A percentile compares a stretch with the other conserved stretches of the same genome.
Evolutionary conservation across 23 tunicate species (phyloP).

Genomic region (Aplidium turbinatum): DNA sequence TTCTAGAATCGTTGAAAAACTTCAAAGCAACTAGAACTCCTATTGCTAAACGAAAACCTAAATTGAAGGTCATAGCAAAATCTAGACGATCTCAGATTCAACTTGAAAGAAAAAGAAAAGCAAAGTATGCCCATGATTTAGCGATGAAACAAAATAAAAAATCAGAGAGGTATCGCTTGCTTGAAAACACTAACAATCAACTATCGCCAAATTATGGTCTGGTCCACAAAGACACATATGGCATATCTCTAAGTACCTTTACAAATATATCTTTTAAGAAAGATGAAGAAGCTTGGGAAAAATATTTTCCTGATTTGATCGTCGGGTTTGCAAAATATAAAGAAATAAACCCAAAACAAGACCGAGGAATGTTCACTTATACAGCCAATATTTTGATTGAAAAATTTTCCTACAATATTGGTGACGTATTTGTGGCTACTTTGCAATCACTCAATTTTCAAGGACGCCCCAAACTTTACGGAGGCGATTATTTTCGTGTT

Average conservation of each 20-base stretch:
- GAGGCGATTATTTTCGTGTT: slow-evolving; percentile 57
- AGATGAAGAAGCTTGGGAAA: slow-evolving; percentile 9
- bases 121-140: no score
- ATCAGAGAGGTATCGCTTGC: no score
- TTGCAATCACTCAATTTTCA: slow-evolving; percentile 28
- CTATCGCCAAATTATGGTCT: slow-evolving; percentile 22
- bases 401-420: neutral
- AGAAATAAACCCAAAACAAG: neutral
- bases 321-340: neutral
- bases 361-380: neutral
- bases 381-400: neutral
- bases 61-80: no score
- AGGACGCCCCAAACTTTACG: slow-evolving; percentile 27
- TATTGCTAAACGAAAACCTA: no score
- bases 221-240: slow-evolving; percentile 1
- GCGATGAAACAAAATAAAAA: no score
- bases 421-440: slow-evolving; percentile 30
- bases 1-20: no score
- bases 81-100: no score
- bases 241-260: neutral
- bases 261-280: no score
- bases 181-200: no score
- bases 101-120: no score
- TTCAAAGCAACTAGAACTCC: no score
- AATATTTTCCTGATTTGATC: neutral